These are phyloP conservation scores for Operophtera brumata DNA, from an alignment of 2,888 invertebrate genomes.

Conservation along the genomic window DNA sequence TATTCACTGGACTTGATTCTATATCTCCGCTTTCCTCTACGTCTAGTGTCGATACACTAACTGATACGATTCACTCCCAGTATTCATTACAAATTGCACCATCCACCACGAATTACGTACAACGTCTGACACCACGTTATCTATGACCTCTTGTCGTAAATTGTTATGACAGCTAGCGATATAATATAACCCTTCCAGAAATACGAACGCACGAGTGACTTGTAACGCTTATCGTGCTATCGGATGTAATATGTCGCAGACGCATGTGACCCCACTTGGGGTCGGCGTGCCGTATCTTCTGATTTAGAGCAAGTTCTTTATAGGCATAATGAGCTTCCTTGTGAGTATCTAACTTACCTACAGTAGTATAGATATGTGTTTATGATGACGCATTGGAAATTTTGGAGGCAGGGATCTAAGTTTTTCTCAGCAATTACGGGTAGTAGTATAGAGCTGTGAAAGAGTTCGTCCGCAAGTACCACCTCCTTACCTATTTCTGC, in stretches of 20 bases:
- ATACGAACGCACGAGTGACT: conserved; percentile 50
- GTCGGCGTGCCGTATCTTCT: conserved; percentile 43
- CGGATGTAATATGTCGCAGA: conserved; percentile 51
- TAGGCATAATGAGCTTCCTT: neutral
- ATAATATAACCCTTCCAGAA: conserved; percentile 48
- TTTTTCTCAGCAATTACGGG: too few species aligned
- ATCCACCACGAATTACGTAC: conserved; percentile 21
- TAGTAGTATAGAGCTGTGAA: too few species aligned
- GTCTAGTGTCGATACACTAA: neutral
- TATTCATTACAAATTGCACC: conserved; percentile 20
- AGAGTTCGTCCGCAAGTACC: too few species aligned
- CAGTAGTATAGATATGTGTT: too few species aligned
- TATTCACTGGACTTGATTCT: too few species aligned
- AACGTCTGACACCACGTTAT: conserved; percentile 50
- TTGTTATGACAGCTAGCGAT: conserved; percentile 44
- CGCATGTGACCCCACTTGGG: conserved; percentile 51
- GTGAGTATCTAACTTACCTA: neutral
- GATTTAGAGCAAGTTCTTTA: conserved; percentile 31
- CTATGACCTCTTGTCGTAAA: conserved; percentile 54
- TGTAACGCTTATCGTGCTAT: conserved; percentile 51
- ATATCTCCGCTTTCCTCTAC: too few species aligned
- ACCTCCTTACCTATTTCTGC: too few species aligned
- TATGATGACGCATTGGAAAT: too few species aligned
- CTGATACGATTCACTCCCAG: neutral
- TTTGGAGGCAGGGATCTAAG: too few species aligned